A percentile compares a stretch with the other conserved stretches of the same genome.
Conservation (phyloP, 2,888 invertebrate species). For the Anaspis maculata region DNA sequence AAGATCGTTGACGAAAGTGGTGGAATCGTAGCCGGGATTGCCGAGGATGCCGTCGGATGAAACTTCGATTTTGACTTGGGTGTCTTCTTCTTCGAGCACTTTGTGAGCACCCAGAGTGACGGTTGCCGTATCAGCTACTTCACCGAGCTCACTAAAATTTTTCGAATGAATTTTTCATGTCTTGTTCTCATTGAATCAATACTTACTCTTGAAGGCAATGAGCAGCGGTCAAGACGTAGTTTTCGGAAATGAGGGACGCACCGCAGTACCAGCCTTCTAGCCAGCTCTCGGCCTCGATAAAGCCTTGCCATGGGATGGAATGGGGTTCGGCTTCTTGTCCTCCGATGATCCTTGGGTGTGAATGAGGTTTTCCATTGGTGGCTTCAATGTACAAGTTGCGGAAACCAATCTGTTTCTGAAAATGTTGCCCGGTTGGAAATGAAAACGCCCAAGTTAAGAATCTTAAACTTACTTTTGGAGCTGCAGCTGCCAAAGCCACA, state of each 20-base stretch:
- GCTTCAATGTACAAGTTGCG: background rate
- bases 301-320: slow-evolving; percentile 17
- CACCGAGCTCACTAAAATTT: too few species aligned
- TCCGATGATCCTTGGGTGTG: slow-evolving; percentile 12
- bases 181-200: too few species aligned
- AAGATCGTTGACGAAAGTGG: slow-evolving; percentile 25
- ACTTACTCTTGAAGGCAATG: too few species aligned
- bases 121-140: background rate
- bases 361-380: background rate
- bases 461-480: too few species aligned
- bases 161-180: too few species aligned
- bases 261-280: slow-evolving; percentile 13
- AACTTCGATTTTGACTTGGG: background rate
- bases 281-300: slow-evolving; percentile 1
- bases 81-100: slow-evolving; percentile 13
- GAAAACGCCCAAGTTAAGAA: too few species aligned
- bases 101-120: slow-evolving; percentile 24
- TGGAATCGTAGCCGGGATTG: slow-evolving; percentile 19
- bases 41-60: slow-evolving; percentile 16
- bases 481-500: too few species aligned
- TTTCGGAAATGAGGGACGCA: slow-evolving; percentile 16
- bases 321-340: slow-evolving; percentile 17
- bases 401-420: too few species aligned
- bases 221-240: slow-evolving; percentile 16
- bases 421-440: too few species aligned